Evolutionary conservation across 2,888 invertebrate species (phyloP).

Genomic region (Nineta flava): DNA sequence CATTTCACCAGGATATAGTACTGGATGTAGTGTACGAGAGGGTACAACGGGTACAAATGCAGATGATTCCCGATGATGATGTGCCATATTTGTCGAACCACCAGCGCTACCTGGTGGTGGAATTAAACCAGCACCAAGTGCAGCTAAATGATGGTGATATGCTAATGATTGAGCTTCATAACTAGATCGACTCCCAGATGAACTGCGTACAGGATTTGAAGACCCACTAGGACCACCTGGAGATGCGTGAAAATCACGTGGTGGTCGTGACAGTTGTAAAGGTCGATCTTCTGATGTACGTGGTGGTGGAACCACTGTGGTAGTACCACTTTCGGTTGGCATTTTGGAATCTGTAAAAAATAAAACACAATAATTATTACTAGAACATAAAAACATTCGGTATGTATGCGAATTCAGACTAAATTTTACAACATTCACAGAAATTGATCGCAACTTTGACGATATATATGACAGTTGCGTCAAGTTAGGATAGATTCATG

Average conservation of each 20-base stretch:
- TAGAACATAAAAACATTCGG: background rate
- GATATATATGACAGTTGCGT: background rate
- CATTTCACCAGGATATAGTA: slow-evolving; percentile 53
- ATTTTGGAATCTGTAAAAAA: slow-evolving; percentile 8
- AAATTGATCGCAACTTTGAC: background rate
- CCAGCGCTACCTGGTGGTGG: slow-evolving; percentile 19
- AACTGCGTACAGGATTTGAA: slow-evolving; percentile 28
- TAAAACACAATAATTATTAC: background rate
- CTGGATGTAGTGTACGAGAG: slow-evolving; percentile 54
- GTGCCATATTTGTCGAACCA: slow-evolving; percentile 20
- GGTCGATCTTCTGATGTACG: slow-evolving; percentile 26
- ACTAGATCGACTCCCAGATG: slow-evolving; percentile 35
- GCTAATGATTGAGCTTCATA: slow-evolving; percentile 47
- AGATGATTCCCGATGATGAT: slow-evolving; percentile 59
- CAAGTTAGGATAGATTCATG: too few species aligned
- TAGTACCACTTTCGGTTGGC: slow-evolving; percentile 10
- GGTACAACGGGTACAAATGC: slow-evolving; percentile 82
- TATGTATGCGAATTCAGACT: background rate
- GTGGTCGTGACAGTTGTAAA: slow-evolving; percentile 33
- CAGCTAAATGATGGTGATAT: slow-evolving; percentile 47
- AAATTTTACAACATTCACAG: too few species aligned
- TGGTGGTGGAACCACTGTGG: slow-evolving; percentile 7
- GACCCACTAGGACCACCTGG: slow-evolving; percentile 31
- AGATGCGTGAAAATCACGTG: slow-evolving; percentile 28
- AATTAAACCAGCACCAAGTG: slow-evolving; percentile 21